Evolutionary conservation across 2,797 vertebrate genomes (phyloP).

Genomic region (Acridotheres tristis): DNA sequence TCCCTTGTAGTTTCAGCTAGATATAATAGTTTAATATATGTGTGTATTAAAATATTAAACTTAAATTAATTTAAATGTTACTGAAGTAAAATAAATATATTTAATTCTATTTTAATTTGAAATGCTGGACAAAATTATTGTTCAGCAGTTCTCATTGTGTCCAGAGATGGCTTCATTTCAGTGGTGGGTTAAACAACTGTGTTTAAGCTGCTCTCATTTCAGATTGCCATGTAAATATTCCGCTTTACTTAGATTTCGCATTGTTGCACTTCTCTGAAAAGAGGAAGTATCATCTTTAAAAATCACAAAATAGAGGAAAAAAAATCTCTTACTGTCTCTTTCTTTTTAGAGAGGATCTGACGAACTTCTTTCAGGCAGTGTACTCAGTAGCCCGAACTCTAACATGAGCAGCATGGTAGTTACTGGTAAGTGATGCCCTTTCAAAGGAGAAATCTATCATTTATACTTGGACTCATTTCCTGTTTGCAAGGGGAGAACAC

Average conservation of each 20-base stretch:
- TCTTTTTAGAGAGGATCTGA: conserved; percentile 94
- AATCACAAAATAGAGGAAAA: conserved; percentile 53
- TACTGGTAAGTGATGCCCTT: conserved; percentile 88
- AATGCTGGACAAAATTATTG: neutral
- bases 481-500: conserved; percentile 35
- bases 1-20: neutral
- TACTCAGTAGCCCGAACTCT: conserved; percentile 95
- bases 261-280: conserved; percentile 37
- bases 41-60: neutral
- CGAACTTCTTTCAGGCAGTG: conserved; percentile 92
- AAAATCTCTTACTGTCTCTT: conserved; percentile 68
- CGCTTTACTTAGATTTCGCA: conserved; percentile 39
- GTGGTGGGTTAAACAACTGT: conserved; percentile 22
- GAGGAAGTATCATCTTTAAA: conserved; percentile 32
- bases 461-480: conserved; percentile 54
- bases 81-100: neutral
- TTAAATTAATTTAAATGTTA: neutral
- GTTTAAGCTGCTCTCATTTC: conserved; percentile 20
- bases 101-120: conserved; percentile 3
- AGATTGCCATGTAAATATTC: conserved; percentile 39
- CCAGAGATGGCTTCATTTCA: neutral
- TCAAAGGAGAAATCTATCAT: conserved; percentile 60
- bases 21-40: neutral
- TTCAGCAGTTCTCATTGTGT: conserved; percentile 9
- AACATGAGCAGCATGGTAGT: conserved; percentile 91